Evolutionary conservation across 2,113 vertebrate species (phyloP), one percentile per base, ranked within the genome.

Genomic region (Uria lomvia): DNA sequence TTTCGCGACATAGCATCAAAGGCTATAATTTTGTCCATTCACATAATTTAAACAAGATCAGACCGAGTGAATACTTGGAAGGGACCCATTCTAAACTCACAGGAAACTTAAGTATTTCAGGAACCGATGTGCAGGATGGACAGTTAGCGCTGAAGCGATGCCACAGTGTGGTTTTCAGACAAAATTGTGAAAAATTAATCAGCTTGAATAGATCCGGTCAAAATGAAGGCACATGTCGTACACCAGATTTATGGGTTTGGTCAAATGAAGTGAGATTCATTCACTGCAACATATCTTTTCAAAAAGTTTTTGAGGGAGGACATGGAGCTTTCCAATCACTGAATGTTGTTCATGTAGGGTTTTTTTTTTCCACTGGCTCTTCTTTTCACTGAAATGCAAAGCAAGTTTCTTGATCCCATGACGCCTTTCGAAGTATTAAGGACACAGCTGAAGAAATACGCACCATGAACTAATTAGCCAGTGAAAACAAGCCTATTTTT

Each of bases 31-130:
- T 90, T 76, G 86, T 40, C 77, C 86, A 43, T 73, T 94, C 74
- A 52, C 62, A 56, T 91, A 90, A 96, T 96, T 96, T 93, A 94
- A 97, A 91, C 89, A 95, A 88, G 91, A 95, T 95, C 89, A 95
- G 91, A 84, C 83, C 79, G 71, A 94, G 32, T 62, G 70, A 96
- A 60, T 43, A 42, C 50, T 97, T 96, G 89, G 86, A 95, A 82
- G 20, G 19, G 32, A 92, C 66, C n/a, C 86, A 94, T 70, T 86
- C 58, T 50, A 95, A 94, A 86, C 52, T 85, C 74, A 76, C 29
- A 92, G 84, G 89, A 97, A 95, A 86, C 71, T 81, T 62, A 91
- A 97, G 82, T 83, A 92, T 93, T 94, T 94, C 92, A 92, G 92
- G 95, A 95, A 88, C 72, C 0, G 0, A 8, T 45, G 30, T 73